Conservation (phyloP, 2,888 invertebrate species). For the Orthosia gracilis region DNA sequence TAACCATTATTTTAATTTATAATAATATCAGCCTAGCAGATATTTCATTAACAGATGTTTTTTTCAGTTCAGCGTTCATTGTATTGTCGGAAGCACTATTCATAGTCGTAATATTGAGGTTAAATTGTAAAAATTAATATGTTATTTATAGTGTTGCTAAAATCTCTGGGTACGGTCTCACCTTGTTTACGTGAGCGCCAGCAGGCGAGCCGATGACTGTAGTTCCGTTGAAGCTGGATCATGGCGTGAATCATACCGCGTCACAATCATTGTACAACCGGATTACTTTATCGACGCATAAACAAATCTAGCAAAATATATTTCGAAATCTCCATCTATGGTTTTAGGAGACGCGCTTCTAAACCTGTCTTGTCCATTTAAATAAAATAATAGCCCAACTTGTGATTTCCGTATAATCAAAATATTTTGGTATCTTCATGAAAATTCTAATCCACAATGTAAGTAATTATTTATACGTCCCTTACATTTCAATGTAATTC, state of each 20-base stretch:
- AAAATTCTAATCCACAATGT: too few species aligned
- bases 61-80: constrained; percentile 5
- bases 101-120: constrained; percentile 34
- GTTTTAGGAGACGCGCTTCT: neutral
- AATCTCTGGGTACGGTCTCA: constrained; percentile 59
- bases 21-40: neutral
- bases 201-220: constrained; percentile 69
- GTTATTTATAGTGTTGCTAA: constrained; percentile 54
- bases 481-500: neutral
- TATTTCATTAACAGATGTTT: constrained; percentile 1
- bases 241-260: constrained; percentile 70
- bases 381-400: neutral
- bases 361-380: neutral
- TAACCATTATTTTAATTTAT: neutral
- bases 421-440: neutral
- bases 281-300: constrained; percentile 59
- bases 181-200: constrained; percentile 66
- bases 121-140: constrained; percentile 28
- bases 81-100: constrained; percentile 7
- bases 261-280: constrained; percentile 63
- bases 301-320: constrained; percentile 49
- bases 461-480: neutral
- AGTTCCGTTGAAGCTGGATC: constrained; percentile 70
- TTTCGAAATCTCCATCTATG: constrained; percentile 48
- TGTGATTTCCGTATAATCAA: neutral